These are phyloP conservation scores for Dipodomys ordii DNA, from an alignment of 2,113 vertebrate genomes.

Conservation along the genomic window DNA sequence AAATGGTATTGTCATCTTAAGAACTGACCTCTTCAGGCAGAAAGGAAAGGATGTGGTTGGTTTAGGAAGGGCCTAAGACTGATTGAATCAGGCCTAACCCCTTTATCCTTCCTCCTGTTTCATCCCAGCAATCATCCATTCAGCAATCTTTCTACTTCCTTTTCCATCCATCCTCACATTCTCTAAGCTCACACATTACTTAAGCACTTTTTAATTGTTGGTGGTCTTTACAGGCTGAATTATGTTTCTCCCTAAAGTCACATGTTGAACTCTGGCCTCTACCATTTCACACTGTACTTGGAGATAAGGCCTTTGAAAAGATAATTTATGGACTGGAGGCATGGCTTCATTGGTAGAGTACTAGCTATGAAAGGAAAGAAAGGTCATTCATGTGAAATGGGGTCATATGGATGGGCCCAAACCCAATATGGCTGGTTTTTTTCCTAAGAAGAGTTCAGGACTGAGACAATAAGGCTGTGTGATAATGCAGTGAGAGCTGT, in stretches of 20 bases:
- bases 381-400: background rate
- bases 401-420: background rate
- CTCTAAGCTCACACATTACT: background rate
- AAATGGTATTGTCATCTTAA: background rate
- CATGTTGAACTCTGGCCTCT: background rate
- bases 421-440: background rate
- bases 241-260: background rate
- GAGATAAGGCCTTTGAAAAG: background rate
- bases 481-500: background rate
- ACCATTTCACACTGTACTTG: background rate
- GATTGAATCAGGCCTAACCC: background rate
- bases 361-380: too few species aligned
- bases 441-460: constrained; percentile 9
- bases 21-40: background rate
- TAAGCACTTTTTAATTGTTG: background rate
- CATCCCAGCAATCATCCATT: background rate
- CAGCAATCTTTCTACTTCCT: background rate
- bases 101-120: background rate
- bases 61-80: background rate
- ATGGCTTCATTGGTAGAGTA: too few species aligned
- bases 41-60: background rate
- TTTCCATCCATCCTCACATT: background rate
- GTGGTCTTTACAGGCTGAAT: background rate
- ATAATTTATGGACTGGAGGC: background rate
- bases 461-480: accelerated